Evolutionary conservation across 2,113 vertebrate genomes (phyloP).

Genomic region (Heterochromis multidens): DNA sequence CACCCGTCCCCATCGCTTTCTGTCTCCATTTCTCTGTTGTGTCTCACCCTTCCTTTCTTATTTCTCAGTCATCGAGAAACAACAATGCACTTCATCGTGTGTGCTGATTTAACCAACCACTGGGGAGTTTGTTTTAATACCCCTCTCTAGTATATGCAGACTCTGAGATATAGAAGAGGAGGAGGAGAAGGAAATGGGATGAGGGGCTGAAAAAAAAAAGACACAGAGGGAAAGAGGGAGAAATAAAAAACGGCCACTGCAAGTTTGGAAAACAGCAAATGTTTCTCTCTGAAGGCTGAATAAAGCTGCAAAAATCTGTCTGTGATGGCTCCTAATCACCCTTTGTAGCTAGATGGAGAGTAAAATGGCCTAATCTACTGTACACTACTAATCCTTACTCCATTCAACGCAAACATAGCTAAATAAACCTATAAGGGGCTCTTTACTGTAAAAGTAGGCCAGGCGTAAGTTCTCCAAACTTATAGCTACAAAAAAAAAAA

Average conservation of each 20-base stretch:
- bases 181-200: background rate
- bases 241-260: background rate
- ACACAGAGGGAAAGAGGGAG: background rate
- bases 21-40: background rate
- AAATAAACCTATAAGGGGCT: constrained; percentile 24
- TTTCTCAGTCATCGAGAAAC: background rate
- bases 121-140: constrained; percentile 8
- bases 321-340: constrained; percentile 16
- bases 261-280: background rate
- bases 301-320: background rate
- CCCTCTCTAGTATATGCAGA: background rate
- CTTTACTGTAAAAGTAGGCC: constrained; percentile 47
- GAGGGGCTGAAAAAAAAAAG: background rate
- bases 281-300: background rate
- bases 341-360: background rate
- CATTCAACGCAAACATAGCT: background rate
- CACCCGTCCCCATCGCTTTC: background rate
- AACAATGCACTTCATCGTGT: constrained; percentile 1
- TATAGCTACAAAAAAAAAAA: background rate
- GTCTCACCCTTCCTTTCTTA: background rate
- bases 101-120: constrained; percentile 19
- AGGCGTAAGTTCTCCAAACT: constrained; percentile 7
- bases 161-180: background rate
- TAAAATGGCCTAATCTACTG: constrained; percentile 25
- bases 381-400: constrained; percentile 31